Evolutionary conservation across 1,140 invertebrate species (phyloP).

Genomic region (Hirudo medicinalis): DNA sequence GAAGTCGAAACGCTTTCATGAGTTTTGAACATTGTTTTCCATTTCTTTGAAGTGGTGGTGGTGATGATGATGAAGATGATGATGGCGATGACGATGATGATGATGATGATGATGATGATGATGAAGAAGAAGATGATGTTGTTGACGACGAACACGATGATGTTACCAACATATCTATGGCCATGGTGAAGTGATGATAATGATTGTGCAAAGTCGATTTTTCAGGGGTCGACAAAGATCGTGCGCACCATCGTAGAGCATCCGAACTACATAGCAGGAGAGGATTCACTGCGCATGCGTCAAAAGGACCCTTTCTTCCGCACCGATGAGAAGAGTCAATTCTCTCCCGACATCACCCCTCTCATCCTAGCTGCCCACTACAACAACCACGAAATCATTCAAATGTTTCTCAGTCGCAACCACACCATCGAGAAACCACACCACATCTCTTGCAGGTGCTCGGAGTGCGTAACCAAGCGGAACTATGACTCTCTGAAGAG

Average conservation of each 20-base stretch:
- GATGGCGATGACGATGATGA: background rate
- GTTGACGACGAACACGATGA: background rate
- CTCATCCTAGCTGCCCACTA: conserved; percentile 85
- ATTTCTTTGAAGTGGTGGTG: background rate
- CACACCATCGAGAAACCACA: conserved; percentile 24
- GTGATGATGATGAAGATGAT: background rate
- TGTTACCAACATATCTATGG: background rate
- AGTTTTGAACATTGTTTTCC: background rate
- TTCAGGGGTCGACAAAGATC: conserved; percentile 8
- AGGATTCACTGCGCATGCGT: background rate
- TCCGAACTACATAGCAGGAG: conserved; percentile 31
- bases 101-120: background rate
- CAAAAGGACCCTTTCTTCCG: conserved; percentile 23
- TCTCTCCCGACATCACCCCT: conserved; percentile 91
- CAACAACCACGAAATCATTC: conserved; percentile 97
- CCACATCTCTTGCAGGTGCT: conserved; percentile 22
- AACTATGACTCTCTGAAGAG: conserved; percentile 26
- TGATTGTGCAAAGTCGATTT: background rate
- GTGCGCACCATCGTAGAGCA: conserved; percentile 66
- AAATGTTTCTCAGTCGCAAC: conserved; percentile 81
- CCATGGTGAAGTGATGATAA: background rate
- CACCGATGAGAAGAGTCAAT: conserved; percentile 40
- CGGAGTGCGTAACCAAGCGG: conserved; percentile 25
- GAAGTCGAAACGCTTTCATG: background rate
- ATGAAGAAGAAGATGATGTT: background rate